Conservation (phyloP, 2,113 vertebrate genomes). For the Australoheros scitulus region DNA sequence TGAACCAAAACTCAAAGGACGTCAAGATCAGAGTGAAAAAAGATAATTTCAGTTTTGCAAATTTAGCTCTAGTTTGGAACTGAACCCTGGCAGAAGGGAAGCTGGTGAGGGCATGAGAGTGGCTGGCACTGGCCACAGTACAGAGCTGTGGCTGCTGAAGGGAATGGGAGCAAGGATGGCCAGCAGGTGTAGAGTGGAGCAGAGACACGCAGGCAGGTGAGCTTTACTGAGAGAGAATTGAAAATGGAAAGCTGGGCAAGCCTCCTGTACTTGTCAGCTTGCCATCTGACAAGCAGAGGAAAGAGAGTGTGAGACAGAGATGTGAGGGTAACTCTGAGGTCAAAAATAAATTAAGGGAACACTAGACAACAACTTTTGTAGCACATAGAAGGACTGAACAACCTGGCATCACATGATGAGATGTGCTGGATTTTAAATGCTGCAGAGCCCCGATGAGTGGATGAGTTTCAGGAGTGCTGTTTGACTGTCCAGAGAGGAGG, state of each 20-base stretch:
- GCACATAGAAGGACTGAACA: background rate
- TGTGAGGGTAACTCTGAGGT: background rate
- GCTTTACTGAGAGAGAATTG: background rate
- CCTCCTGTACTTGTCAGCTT: background rate
- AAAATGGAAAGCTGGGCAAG: background rate
- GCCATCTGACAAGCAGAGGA: background rate
- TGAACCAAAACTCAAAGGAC: background rate
- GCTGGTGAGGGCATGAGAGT: background rate
- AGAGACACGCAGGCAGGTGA: background rate
- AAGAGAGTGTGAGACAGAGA: background rate
- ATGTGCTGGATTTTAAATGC: background rate
- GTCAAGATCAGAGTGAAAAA: background rate
- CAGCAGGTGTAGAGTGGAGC: background rate
- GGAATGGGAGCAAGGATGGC: background rate
- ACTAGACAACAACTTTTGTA: background rate
- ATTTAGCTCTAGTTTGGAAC: background rate
- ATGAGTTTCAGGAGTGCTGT: constrained; percentile 1
- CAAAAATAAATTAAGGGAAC: background rate
- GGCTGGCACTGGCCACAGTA: background rate
- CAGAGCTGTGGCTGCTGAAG: background rate
- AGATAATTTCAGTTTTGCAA: background rate
- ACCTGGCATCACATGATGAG: background rate
- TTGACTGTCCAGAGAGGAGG: background rate
- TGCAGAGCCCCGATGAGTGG: background rate
- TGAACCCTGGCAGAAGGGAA: background rate